These are phyloP conservation scores for Schizaphis graminum DNA, from an alignment of 2,888 invertebrate species.

Conservation along the genomic window DNA sequence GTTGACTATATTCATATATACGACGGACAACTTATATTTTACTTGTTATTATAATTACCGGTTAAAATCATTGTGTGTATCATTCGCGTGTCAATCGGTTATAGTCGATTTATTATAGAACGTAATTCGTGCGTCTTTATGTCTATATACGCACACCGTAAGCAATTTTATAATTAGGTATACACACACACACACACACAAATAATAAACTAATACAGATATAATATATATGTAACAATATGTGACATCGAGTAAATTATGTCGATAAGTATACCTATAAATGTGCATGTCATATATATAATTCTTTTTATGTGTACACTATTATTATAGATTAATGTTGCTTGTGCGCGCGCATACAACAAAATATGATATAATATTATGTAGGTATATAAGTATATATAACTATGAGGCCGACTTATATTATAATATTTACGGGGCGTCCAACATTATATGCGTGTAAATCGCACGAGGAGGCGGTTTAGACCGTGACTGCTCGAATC, in stretches of 20 bases:
- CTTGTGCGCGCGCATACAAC: neutral
- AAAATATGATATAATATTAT: neutral
- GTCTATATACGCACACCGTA: neutral
- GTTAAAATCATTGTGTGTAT: constrained; percentile 8
- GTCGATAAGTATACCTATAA: neutral
- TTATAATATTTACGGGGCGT: neutral
- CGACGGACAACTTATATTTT: neutral
- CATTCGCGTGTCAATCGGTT: neutral
- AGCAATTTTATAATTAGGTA: neutral
- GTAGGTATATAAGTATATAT: neutral
- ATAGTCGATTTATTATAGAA: neutral
- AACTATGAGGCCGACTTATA: neutral
- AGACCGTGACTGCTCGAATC: constrained; percentile 16
- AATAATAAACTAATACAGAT: neutral
- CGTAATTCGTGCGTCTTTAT: neutral
- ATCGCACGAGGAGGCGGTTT: neutral
- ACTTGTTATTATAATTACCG: constrained; percentile 15
- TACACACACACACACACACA: neutral
- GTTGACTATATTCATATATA: neutral
- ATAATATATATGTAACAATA: neutral
- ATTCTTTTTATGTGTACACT: neutral
- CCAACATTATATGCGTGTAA: neutral
- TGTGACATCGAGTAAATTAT: neutral
- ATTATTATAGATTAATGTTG: neutral
- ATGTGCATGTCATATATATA: neutral